Conservation (phyloP, 2,113 vertebrate genomes). For the Thalassoma bifasciatum region DNA sequence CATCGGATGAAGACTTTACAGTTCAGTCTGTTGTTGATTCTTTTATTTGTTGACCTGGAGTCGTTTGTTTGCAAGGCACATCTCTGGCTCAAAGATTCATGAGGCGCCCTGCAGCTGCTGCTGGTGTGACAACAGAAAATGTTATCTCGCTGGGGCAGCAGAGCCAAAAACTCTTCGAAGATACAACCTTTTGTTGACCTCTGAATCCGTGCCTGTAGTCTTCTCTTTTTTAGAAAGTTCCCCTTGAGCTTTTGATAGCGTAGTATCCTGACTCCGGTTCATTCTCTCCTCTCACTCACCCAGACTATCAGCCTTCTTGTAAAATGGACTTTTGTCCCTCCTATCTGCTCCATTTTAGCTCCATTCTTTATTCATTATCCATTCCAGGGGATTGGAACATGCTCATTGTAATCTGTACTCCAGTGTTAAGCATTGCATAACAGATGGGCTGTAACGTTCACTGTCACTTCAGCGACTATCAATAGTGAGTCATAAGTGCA, state of each 20-base stretch:
- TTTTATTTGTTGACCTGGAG: conserved; percentile 5
- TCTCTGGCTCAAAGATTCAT: conserved; percentile 49
- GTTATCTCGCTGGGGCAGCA: conserved; percentile 25
- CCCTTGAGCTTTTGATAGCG: conserved; percentile 30
- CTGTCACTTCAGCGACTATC: conserved; percentile 63
- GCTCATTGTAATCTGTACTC: conserved; percentile 68
- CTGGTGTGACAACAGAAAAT: conserved; percentile 31
- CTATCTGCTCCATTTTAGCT: conserved; percentile 60
- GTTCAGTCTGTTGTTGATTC: not conserved
- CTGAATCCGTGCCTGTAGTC: conserved; percentile 39
- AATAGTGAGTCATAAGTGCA: conserved; percentile 65
- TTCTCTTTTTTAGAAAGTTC: conserved; percentile 37
- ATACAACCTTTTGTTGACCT: conserved; percentile 55
- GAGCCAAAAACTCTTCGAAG: conserved; percentile 39
- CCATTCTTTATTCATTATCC: conserved; percentile 66
- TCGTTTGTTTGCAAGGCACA: conserved; percentile 47
- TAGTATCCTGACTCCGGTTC: conserved; percentile 16
- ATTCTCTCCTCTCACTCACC: conserved; percentile 29
- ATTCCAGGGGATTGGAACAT: conserved; percentile 56
- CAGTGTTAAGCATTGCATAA: conserved; percentile 50
- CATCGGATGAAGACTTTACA: conserved; percentile 4
- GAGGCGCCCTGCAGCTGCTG: conserved; percentile 42
- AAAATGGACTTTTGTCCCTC: conserved; percentile 64
- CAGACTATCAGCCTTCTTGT: conserved; percentile 37
- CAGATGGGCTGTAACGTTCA: conserved; percentile 74